Evolutionary conservation across 1,140 invertebrate species (phyloP).

Genomic region (Stegodyphus mimosarum): DNA sequence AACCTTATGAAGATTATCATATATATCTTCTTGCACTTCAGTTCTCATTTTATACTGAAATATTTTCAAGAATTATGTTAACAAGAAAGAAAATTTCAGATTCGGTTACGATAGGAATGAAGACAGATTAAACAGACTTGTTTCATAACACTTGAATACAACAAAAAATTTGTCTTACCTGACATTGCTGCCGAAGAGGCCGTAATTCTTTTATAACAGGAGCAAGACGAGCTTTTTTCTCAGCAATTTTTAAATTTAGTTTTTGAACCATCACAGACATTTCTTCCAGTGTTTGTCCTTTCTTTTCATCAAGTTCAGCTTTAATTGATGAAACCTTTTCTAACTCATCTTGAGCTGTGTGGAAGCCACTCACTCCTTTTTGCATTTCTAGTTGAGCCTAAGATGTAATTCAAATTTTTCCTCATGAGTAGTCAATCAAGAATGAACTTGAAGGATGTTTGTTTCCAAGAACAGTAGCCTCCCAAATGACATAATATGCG

Average conservation of each 20-base stretch:
- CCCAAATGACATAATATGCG: no score
- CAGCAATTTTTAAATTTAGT: conserved; percentile 72
- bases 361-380: conserved; percentile 72
- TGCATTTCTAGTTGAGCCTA: conserved; percentile 67
- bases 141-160: no score
- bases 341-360: conserved; percentile 71
- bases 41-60: no score
- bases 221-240: conserved; percentile 73
- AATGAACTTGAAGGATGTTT: no score
- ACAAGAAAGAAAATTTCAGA: no score
- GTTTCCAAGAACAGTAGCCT: no score
- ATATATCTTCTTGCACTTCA: no score
- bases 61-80: no score
- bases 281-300: conserved; percentile 73
- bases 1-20: no score
- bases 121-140: no score
- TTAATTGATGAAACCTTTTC: conserved; percentile 73
- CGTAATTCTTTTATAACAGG: conserved; percentile 77
- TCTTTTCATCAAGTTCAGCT: conserved; percentile 72
- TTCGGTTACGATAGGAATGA: no score
- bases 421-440: no score
- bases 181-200: conserved; percentile 71
- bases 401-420: neutral
- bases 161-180: conserved; percentile 64
- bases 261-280: conserved; percentile 73